Percentiles rank a stretch among this genome's conserved stretches.
Conservation (phyloP, 2,113 vertebrate genomes). For the Alligator mississippiensis region DNA sequence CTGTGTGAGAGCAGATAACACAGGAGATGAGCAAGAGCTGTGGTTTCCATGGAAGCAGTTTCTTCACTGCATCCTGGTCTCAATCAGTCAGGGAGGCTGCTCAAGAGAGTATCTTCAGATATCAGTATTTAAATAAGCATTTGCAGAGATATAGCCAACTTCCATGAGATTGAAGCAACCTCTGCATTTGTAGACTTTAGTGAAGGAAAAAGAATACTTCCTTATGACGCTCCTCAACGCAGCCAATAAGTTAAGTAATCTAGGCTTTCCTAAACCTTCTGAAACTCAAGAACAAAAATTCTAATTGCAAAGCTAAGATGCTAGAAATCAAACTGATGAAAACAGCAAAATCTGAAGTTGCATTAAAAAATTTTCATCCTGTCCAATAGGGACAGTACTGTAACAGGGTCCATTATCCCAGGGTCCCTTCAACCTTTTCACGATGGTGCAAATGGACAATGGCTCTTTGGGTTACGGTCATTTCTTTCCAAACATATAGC, state of each 20-base stretch:
- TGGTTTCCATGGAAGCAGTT: too few relatives aligned
- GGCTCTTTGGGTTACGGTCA: neutral
- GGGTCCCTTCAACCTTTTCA: neutral
- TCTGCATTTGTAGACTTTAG: too few relatives aligned
- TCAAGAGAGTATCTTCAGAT: rapidly evolving
- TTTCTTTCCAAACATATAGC: neutral
- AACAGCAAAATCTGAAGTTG: neutral
- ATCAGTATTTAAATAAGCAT: neutral
- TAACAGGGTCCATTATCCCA: neutral
- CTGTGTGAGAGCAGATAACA: too few relatives aligned
- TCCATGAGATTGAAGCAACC: too few relatives aligned
- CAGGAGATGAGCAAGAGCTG: too few relatives aligned
- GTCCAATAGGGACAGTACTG: neutral
- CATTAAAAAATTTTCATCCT: neutral
- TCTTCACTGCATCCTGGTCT: neutral
- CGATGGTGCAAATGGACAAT: neutral
- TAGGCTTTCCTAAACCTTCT: conserved; percentile 28
- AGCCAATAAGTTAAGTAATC: neutral
- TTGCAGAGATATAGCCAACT: neutral
- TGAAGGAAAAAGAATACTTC: too few relatives aligned
- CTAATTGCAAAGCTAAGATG: neutral
- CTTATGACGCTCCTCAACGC: too few relatives aligned
- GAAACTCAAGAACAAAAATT: conserved; percentile 23
- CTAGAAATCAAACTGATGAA: neutral
- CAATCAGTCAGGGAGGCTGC: neutral